phyloP scores from a whole-genome alignment of 2,113 vertebrate species.

The Urocynchramus pylzowi region DNA sequence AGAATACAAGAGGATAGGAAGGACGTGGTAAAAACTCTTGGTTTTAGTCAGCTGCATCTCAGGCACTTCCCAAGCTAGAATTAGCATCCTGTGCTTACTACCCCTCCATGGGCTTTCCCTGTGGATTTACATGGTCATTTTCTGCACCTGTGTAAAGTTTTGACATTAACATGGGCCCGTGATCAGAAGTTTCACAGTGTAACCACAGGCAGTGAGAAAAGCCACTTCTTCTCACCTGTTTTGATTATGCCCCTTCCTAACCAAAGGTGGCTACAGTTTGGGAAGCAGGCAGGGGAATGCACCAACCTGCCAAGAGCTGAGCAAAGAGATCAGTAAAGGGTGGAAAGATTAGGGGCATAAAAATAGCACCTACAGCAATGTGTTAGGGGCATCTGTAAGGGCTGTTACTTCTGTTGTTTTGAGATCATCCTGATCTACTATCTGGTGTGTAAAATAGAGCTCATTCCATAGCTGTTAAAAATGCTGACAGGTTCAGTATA shows the following conservation, averaged over 20 bases:
- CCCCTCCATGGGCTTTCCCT: not conserved
- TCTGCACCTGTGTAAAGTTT: not conserved
- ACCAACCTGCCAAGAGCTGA: not conserved
- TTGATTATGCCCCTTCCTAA: not conserved
- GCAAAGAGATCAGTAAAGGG: not conserved
- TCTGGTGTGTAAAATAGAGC: not conserved
- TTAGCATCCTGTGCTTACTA: not conserved
- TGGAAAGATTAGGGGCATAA: not conserved
- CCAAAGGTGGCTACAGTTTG: not conserved
- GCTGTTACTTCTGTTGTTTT: not conserved
- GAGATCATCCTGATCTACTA: not conserved
- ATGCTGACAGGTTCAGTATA: not conserved
- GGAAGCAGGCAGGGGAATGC: not conserved
- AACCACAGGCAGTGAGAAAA: not conserved
- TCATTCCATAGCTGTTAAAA: not conserved
- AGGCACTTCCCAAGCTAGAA: not conserved
- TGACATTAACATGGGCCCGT: rapidly evolving
- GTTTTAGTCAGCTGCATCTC: not conserved
- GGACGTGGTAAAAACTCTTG: not conserved
- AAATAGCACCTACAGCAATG: not conserved
- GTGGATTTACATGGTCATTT: not conserved
- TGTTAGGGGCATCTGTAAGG: not conserved
- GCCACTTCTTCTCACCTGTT: not conserved
- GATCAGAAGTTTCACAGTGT: not conserved
- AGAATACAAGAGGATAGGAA: not conserved